Base-by-base conservation (phyloP, 2,888 invertebrate genomes). In the Synanthedon andrenaeformis region DNA sequence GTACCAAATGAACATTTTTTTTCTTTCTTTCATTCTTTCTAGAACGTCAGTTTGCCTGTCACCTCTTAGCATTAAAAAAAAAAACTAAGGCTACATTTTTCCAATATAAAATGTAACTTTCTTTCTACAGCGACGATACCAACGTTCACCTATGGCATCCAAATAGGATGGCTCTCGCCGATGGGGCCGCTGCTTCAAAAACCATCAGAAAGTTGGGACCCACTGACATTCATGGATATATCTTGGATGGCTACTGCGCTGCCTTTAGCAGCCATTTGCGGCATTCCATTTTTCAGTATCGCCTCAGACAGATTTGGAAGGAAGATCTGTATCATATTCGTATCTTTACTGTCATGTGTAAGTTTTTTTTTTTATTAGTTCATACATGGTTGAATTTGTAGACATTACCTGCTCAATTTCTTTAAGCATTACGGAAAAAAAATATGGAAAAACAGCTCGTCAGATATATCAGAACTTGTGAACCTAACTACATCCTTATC, bases 241-340 rank as follows among this genome's bases (percentile, higher is more conserved):
- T 78, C 89, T 0, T 87, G 88, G 86, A 70, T 90, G 65, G 89
- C 87, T 1, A 85, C 89, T 0, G 73, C 88, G n/a, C 69, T 89
- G 42, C 86, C 88, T 0, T 64, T 89, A 4, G 81, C 89, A 0
- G 89, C 82, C 12, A 78, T 89, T 14, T 67, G 81, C 5, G 89
- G 89, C 0, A 88, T 88, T 28, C 82, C 89, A 0, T 74, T 88
- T 63, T 89, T 87, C 69, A 89, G 89, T 52, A 75, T 75, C 49
- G 61, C 82, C 0, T 80, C 87, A 0, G 87, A 89, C 58, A 66
- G 66, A 53, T 76, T 79, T 23, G 89, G 89, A 0, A 72, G 89
- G 53, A 89, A 89, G 64, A 69, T 70, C 14, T 79, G 88, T n/a
- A 82, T 88, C 0, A 71, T 89, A 12, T 59, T 85, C 0, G 81